Base-by-base conservation (phyloP, 2,113 vertebrate species). In the Megaceryle maxima region DNA sequence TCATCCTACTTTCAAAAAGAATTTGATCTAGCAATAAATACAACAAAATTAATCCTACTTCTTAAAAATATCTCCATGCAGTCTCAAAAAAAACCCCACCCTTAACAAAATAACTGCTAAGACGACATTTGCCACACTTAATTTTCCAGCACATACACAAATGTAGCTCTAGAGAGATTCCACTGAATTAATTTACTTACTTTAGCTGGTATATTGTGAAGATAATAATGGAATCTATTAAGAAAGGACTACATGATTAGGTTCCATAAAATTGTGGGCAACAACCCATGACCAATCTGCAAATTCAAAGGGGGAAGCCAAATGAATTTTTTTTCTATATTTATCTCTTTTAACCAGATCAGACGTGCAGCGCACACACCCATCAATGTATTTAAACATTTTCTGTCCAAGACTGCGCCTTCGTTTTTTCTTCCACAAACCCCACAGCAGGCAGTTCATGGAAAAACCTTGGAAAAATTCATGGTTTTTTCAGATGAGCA, bases 181-280 rank as follows among this genome's bases (percentile, higher is more conserved):
- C 33, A 51, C 20, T 81, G 91, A 95, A 88, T 93, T 90, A 94
- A 94, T 96, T 88, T 78, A 88, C 62, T 91, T 88, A 84, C 59
- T 96, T 90, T n/a, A 94, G 64, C 63, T 35, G 28, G 19, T 55
- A 73, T 66, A 90, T 70, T 96, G 60, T 91, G 94, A 92, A 92
- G 82, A 86, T 85, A 92, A 95, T 94, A 96, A 95, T 46, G 72
- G 72, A 88, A 83, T 78, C 75, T 92, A 90, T 94, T 95, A 81
- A 92, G 67, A 83, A 92, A 67, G 59, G 41, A 81, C 82, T 77
- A 88, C 59, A 83, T 53, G 44, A 95, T 93, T 85, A 83, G 50
- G 41, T 81, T 88, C 63, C 82, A 85, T 77, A 94, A 93, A 95
- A 94, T 24, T 67, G 82, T 72, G 60, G 56, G 72, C 90, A 97